These are phyloP conservation scores for Crematogaster levior DNA, from an alignment of 2,888 invertebrate species.

Conservation along the genomic window DNA sequence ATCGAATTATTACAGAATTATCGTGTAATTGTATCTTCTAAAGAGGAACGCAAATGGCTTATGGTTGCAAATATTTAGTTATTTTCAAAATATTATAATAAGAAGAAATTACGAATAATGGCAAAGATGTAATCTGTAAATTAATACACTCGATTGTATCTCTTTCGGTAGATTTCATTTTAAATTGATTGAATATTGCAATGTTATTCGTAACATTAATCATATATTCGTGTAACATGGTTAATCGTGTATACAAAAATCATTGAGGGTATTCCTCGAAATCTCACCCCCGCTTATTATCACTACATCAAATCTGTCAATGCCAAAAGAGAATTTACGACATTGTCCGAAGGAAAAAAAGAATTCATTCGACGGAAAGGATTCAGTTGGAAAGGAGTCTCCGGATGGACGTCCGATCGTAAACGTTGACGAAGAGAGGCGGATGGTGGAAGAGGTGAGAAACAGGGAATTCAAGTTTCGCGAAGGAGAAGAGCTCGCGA, in stretches of 20 bases:
- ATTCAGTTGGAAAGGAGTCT: slow-evolving; percentile 20
- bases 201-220: neutral
- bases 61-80: neutral
- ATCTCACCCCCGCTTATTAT: slow-evolving; percentile 1
- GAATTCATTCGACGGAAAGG: slow-evolving; percentile 27
- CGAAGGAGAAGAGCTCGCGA: slow-evolving; percentile 75
- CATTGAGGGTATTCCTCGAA: neutral
- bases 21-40: neutral
- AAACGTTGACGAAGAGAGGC: slow-evolving; percentile 41
- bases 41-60: neutral
- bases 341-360: slow-evolving; percentile 7
- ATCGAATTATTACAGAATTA: slow-evolving; percentile 2
- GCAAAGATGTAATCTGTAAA: neutral
- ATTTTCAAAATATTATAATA: neutral
- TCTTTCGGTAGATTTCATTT: neutral
- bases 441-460: slow-evolving; percentile 54
- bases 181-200: neutral
- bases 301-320: neutral
- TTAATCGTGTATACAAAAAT: neutral
- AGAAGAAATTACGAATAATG: neutral
- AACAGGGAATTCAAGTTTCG: slow-evolving; percentile 69
- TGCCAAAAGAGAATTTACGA: slow-evolving; percentile 11
- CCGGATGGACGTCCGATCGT: slow-evolving; percentile 43
- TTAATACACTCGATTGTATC: neutral
- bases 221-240: neutral